These are phyloP conservation scores for Molothrus ater DNA, from an alignment of 2,797 vertebrate genomes.

Conservation along the genomic window DNA sequence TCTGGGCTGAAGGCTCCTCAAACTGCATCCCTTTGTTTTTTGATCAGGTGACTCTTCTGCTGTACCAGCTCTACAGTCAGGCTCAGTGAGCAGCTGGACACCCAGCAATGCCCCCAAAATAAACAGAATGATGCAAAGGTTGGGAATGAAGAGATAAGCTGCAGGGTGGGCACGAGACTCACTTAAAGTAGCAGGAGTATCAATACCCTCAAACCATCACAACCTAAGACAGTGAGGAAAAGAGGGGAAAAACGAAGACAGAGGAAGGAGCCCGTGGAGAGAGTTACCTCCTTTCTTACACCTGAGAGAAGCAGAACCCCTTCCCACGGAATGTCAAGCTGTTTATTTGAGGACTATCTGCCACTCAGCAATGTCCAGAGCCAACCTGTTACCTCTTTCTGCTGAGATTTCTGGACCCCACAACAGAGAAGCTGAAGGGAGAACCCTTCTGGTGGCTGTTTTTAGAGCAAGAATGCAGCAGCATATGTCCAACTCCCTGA, in stretches of 20 bases:
- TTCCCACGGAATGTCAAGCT: background rate
- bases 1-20: background rate
- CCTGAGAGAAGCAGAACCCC: background rate
- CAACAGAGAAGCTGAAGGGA: background rate
- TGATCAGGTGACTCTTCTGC: background rate
- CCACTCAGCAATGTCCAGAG: background rate
- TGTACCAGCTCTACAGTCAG: background rate
- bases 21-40: background rate
- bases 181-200: background rate
- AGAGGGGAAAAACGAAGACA: rapidly evolving
- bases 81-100: background rate
- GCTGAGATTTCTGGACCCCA: background rate
- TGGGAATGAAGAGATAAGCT: background rate
- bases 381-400: background rate
- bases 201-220: background rate
- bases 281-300: background rate
- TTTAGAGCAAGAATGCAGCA: background rate
- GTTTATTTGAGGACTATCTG: background rate
- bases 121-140: background rate
- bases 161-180: rapidly evolving
- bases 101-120: background rate
- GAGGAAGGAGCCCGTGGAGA: background rate
- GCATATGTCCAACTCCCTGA: background rate
- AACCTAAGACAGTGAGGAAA: background rate
- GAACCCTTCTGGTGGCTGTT: background rate